A percentile compares a stretch with the other conserved stretches of the same genome.
Conservation (phyloP, 1,140 invertebrate species). For the Sinella curviseta region DNA sequence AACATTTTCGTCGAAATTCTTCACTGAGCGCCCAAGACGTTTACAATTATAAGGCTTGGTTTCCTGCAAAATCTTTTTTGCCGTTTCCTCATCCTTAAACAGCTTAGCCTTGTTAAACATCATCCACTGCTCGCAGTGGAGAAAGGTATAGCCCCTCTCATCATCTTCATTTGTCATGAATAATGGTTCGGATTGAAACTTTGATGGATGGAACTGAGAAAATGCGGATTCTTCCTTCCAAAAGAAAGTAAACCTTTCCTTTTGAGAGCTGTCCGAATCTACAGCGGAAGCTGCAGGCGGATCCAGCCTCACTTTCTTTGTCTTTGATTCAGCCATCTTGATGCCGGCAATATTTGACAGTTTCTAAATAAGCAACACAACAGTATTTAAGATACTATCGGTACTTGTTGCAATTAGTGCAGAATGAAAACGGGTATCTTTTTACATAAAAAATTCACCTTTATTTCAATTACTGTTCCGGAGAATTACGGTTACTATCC, state of each 20-base stretch:
- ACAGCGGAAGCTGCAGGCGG: no score
- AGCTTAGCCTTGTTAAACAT: constrained; percentile 42
- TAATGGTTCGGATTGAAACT: neutral
- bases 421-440: no score
- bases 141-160: constrained; percentile 20
- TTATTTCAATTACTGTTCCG: no score
- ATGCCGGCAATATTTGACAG: no score
- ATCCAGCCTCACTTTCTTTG: neutral
- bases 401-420: no score
- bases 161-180: neutral
- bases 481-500: no score
- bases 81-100: constrained; percentile 32
- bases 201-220: constrained; percentile 36
- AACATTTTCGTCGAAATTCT: constrained; percentile 32
- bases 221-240: constrained; percentile 31
- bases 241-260: constrained; percentile 43
- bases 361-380: no score
- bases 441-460: no score
- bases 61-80: constrained; percentile 12
- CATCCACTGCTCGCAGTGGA: constrained; percentile 41
- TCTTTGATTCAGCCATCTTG: no score
- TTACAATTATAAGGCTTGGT: constrained; percentile 23
- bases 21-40: constrained; percentile 32
- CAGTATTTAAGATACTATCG: no score
- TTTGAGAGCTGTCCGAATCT: neutral